Evolutionary conservation across 2,113 vertebrate genomes (phyloP), one percentile per base, ranked within the genome.

Genomic region (Symphodus melops): DNA sequence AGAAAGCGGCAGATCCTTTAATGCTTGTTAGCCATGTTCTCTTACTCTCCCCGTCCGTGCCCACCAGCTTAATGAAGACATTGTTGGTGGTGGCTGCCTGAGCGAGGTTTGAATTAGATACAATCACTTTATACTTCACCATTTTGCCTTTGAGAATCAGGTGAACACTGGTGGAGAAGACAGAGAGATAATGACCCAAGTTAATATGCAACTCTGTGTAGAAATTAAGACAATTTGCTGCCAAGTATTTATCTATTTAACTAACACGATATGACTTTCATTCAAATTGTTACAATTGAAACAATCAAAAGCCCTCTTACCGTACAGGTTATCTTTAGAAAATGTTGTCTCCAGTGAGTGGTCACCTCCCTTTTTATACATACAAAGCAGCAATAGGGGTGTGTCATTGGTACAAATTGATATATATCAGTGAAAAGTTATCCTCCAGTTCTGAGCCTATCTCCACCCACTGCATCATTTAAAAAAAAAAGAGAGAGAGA

Each of bases 1-100:
- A 49, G 41, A 75, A 71, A 9, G 36, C 2, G 16, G 56, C 56
- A 10, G 11, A 2, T 4, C 44, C 55, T 52, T 19, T 60, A 33
- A 52, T 0, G 21, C 55, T 37, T 8, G 9, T 41, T 1, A 81
- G 66, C 58, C 16, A 39, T 0, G 36, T 69, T 1, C 59, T 54
- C 3, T 48, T 9, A 44, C 72, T 76, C 67, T 76, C 66, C 13
- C 67, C 72, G 3, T 60, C 55, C 28, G 33, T 48, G 9, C 76
- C 80, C 44, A 86, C 64, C 41, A 83, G 69, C 37, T 77, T 83
- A 41, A 86, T 77, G 68, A 53, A 76, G 13, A 83, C 55, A 1
- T 65, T 68, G 56, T 83, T 80, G 3, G 69, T 7, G 1, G 77
- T 86, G 33, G 39, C 49, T 23, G 72, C 52, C 14, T 2, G 11